Conservation (phyloP, 2,797 vertebrate genomes). For the Lepus oiostolus region DNA sequence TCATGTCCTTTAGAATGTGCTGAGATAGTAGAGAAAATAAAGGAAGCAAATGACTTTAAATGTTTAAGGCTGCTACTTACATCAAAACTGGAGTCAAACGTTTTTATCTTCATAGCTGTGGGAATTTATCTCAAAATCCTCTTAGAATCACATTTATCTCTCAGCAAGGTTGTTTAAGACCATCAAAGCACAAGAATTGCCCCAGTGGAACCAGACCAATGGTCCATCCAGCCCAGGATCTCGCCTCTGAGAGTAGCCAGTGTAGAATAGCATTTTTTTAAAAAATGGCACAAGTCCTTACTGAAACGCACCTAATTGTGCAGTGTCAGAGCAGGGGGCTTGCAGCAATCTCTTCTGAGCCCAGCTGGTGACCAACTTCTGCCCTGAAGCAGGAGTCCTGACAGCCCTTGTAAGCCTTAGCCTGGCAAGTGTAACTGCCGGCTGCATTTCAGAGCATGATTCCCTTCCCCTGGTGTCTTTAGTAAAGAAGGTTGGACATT, state of each 20-base stretch:
- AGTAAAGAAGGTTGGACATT: constrained; percentile 81
- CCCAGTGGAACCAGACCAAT: constrained; percentile 79
- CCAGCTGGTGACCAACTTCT: constrained; percentile 87
- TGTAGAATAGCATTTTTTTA: constrained; percentile 73
- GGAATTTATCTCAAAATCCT: constrained; percentile 82
- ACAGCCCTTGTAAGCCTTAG: constrained; percentile 82
- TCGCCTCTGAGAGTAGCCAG: constrained; percentile 79
- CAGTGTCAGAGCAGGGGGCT: constrained; percentile 82
- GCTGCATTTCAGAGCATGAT: constrained; percentile 80
- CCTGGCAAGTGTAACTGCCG: constrained; percentile 82
- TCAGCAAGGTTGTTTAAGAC: constrained; percentile 84
- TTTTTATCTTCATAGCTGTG: constrained; percentile 73
- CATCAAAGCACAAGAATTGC: constrained; percentile 70
- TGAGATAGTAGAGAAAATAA: constrained; percentile 71
- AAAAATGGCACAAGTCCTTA: constrained; percentile 80
- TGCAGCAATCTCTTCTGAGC: constrained; percentile 84
- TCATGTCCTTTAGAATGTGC: neutral
- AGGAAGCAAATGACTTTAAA: constrained; percentile 75
- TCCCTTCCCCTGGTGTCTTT: constrained; percentile 82
- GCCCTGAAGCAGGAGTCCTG: constrained; percentile 85
- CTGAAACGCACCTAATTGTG: constrained; percentile 85
- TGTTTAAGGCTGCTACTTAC: constrained; percentile 69
- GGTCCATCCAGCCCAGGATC: constrained; percentile 70
- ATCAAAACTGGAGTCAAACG: constrained; percentile 77
- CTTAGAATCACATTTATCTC: constrained; percentile 82